Evolutionary conservation across 2,888 invertebrate genomes (phyloP).

Genomic region (Coelinius sp.): DNA sequence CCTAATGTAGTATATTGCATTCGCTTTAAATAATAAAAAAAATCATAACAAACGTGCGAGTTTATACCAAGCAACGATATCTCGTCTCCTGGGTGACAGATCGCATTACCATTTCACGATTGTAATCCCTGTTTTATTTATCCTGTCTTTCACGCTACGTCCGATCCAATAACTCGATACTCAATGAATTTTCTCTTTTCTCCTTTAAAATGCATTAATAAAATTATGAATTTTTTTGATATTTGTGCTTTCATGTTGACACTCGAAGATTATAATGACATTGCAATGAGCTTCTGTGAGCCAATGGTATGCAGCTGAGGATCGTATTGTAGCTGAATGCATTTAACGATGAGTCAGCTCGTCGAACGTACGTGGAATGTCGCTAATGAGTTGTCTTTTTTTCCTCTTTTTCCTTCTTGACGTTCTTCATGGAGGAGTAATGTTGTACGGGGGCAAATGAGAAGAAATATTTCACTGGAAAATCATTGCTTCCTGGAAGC

Average conservation of each 20-base stretch:
- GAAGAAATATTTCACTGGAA: not conserved
- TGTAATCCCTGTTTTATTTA: constrained; percentile 18
- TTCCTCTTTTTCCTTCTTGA: constrained; percentile 26
- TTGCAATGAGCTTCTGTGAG: constrained; percentile 1
- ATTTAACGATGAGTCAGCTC: constrained; percentile 65
- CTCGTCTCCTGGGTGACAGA: constrained; percentile 30
- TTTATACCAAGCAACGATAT: constrained; percentile 28
- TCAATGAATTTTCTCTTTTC: not conserved
- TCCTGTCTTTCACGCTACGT: constrained; percentile 1
- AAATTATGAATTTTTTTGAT: not conserved
- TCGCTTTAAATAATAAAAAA: constrained; percentile 42
- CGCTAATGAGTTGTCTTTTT: constrained; percentile 63
- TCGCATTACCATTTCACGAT: constrained; percentile 24
- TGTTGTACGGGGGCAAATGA: not conserved
- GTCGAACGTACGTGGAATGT: constrained; percentile 62
- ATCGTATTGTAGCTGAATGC: constrained; percentile 41
- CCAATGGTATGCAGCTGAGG: not conserved
- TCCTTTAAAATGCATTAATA: not conserved
- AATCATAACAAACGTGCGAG: constrained; percentile 51
- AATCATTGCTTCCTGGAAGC: not conserved
- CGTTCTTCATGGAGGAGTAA: not conserved
- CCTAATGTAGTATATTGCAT: constrained; percentile 58
- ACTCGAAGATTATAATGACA: not conserved
- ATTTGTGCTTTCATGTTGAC: not conserved
- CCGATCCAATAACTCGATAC: not conserved